Evolutionary conservation across 2,888 invertebrate genomes (phyloP), one percentile per base, ranked within the genome.

Genomic region (Catocala sponsa): DNA sequence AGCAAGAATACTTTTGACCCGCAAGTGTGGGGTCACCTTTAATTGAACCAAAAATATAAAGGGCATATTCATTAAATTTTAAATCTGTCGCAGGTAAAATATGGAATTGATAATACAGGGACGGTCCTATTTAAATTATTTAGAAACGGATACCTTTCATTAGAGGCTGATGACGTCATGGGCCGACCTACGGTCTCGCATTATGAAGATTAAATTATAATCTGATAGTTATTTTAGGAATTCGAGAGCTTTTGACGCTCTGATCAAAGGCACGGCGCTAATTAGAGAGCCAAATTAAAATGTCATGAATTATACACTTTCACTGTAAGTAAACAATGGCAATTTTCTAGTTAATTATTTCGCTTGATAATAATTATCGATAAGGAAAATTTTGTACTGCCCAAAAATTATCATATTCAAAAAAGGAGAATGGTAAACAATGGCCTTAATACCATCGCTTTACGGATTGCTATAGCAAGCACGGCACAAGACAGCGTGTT

Each of bases 61-160:
- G 55, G 61, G n/a, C 12, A 51, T 35, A 42, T 65, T 66, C 58
- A 68, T 67, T 61, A 71, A 63, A 66, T 60, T 65, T 74, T 63
- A 54, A 68, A 65, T 71, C 53, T 58, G 59, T 64, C 49, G 52
- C 68, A 68, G 66, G 52, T 72, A 65, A 78, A 74, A 70, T 72
- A 74, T 73, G 60, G 66, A 64, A 72, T 78, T 68, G 68, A 76
- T 74, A 70, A 74, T 67, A 64, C 52, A 51, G 71, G 64, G 63
- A 46, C 42, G 58, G 51, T 13, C 55, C 47, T 62, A 64, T 67
- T 69, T 68, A 51, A 78, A 74, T 79, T 69, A 79, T 79, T 76
- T 69, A 73, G 69, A 56, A 50, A 56, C 15, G 57, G 38, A 60
- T 55, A 59, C 63, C 69, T 79, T 74, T 72, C 71, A 72, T 68